Conservation (phyloP, 1,140 invertebrate genomes). For the Potamilus streckersoni region DNA sequence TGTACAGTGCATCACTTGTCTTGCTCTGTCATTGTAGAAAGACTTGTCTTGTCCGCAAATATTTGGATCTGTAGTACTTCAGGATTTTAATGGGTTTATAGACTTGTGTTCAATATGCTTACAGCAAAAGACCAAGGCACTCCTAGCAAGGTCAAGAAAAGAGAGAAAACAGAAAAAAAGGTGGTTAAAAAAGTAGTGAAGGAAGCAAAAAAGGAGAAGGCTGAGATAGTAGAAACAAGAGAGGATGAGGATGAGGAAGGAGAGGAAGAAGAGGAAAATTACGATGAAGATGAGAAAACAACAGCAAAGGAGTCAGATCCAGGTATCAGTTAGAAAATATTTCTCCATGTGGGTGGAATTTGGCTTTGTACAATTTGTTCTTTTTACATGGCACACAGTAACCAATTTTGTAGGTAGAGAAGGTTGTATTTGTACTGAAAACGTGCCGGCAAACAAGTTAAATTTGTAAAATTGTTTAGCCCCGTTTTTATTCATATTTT, state of each 20-base stretch:
- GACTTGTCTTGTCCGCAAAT: too few relatives aligned
- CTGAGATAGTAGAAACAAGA: slow-evolving; percentile 1
- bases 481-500: too few relatives aligned
- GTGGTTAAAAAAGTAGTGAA: neutral
- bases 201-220: slow-evolving; percentile 15
- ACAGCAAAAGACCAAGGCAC: too few relatives aligned
- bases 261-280: slow-evolving; percentile 19
- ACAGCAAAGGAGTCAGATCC: neutral
- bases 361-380: neutral
- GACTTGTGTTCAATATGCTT: too few relatives aligned
- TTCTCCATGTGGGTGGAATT: neutral
- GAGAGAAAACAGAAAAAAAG: too few relatives aligned
- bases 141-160: too few relatives aligned
- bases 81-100: too few relatives aligned
- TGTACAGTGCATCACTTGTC: too few relatives aligned
- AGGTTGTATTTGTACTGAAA: neutral
- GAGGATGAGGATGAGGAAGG: slow-evolving; percentile 27
- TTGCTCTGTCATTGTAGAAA: too few relatives aligned
- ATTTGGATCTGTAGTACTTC: too few relatives aligned
- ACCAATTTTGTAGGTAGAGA: neutral
- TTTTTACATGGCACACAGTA: neutral
- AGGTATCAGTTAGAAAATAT: neutral
- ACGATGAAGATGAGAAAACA: slow-evolving; percentile 19
- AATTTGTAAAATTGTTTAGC: slow-evolving; percentile 3
- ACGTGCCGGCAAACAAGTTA: neutral